Evolutionary conservation across 1,140 invertebrate species (phyloP).

Genomic region (Neelides sp.): DNA sequence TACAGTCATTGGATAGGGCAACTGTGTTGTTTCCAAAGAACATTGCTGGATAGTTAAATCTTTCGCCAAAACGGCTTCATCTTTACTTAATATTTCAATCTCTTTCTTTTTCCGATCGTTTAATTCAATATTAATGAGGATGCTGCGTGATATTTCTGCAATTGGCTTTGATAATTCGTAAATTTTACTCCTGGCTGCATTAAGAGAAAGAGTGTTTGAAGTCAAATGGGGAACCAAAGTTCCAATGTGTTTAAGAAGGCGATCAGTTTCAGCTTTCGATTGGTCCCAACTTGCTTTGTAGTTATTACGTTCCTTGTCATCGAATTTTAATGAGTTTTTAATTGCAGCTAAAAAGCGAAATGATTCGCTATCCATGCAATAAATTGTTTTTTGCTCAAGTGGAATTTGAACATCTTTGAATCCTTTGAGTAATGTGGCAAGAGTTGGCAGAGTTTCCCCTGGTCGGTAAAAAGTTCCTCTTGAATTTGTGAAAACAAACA

Average conservation of each 20-base stretch:
- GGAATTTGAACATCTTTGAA: conserved; percentile 10
- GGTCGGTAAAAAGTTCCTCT: conserved; percentile 25
- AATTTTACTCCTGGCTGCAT: conserved; percentile 12
- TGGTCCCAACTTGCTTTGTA: conserved; percentile 8
- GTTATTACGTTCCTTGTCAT: not conserved
- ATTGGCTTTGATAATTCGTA: conserved; percentile 7
- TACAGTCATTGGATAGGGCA: conserved; percentile 7
- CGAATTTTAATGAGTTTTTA: conserved; percentile 7
- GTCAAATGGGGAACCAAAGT: conserved; percentile 9
- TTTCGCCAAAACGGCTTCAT: too few relatives aligned
- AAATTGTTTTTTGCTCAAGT: conserved; percentile 9
- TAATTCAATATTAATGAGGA: conserved; percentile 5
- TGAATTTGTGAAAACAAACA: conserved; percentile 31
- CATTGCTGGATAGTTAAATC: too few relatives aligned
- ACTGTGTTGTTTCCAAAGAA: not conserved
- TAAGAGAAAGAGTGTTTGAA: conserved; percentile 15
- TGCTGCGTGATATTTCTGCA: conserved; percentile 4
- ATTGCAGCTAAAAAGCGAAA: conserved; percentile 19
- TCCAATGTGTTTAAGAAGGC: not conserved
- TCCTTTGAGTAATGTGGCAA: conserved; percentile 10
- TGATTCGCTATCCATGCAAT: conserved; percentile 25
- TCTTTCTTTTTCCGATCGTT: not conserved
- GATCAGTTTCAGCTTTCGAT: not conserved
- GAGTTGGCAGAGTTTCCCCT: conserved; percentile 17
- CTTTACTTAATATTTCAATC: not conserved